Conservation (phyloP, 1,140 invertebrate genomes). For the Parapsyche elsis region DNA sequence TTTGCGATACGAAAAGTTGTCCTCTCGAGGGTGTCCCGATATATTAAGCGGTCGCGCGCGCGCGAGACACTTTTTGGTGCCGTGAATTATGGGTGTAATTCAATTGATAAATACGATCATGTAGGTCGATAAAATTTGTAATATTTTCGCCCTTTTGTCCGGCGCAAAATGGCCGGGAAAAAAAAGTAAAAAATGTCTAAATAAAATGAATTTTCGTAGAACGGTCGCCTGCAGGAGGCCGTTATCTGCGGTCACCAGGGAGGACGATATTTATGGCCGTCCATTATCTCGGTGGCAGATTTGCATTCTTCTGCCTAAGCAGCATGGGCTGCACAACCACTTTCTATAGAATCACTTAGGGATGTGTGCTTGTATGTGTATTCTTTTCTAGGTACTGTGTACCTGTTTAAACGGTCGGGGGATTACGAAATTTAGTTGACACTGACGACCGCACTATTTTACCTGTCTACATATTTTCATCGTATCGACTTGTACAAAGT, state of each 20-base stretch:
- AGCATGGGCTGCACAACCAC: neutral
- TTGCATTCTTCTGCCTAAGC: constrained; percentile 40
- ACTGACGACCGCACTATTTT: no score
- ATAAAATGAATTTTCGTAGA: neutral
- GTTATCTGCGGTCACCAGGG: constrained; percentile 45
- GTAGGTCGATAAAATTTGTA: neutral
- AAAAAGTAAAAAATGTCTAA: neutral
- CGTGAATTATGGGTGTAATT: no score
- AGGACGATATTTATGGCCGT: constrained; percentile 38
- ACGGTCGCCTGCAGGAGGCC: constrained; percentile 16
- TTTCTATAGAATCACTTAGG: constrained; percentile 1
- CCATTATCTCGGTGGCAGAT: constrained; percentile 50
- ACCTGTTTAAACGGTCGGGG: no score
- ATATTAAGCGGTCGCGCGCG: neutral
- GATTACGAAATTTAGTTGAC: no score
- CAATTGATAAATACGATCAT: no score
- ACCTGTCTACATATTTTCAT: no score
- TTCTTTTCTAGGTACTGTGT: neutral
- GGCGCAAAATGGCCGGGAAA: neutral
- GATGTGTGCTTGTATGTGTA: neutral
- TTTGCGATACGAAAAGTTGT: no score
- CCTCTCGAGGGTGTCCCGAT: no score
- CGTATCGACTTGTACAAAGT: no score
- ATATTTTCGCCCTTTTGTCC: neutral
- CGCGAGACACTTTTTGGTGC: neutral